Evolutionary conservation across 2,113 vertebrate species (phyloP), one percentile per base, ranked within the genome.

Genomic region (Alectura lathami): DNA sequence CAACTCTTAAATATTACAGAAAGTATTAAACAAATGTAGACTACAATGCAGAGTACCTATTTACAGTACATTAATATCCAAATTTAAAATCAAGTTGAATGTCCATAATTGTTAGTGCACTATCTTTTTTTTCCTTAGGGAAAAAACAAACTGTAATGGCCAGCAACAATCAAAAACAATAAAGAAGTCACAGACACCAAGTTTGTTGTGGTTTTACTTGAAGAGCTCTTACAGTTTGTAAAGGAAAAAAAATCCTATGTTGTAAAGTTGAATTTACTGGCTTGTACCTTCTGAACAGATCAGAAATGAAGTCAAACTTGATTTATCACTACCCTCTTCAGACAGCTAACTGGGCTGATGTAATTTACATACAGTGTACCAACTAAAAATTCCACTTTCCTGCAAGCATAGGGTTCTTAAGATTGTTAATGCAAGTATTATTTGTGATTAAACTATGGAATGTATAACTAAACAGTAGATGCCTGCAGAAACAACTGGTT

Each of bases 21-120:
- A 98, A 98, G 98, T 98, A 98, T 98, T 98, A 98, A 98, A 99
- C 98, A 98, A 98, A 98, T 96, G 98, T 98, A 98, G 98, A 98
- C 98, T 98, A 99, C 98, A 99, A 98, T 98, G 98, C 98, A 98
- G 96, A 96, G 99, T 98, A 99, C 98, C 98, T 99, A 99, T 99
- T 99, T 99, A 99, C 99, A 99, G 98, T 98, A 99, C 98, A 99
- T 98, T 95, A 98, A 97, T 96, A 98, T 59, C 84, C 68, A 97
- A 98, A 98, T 98, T 98, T 96, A 97, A 98, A 97, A 96, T 97
- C 97, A 98, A 97, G 96, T 97, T 97, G 95, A 97, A 97, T 98
- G 97, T 97, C 97, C 98, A 96, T 98, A 96, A 98, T 98, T 7
- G 82, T 98, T 98, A 98, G 98, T 98, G 97, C 97, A 97, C 92